phyloP scores from a whole-genome alignment of 2,888 invertebrate species.

The Netelia melanura region DNA sequence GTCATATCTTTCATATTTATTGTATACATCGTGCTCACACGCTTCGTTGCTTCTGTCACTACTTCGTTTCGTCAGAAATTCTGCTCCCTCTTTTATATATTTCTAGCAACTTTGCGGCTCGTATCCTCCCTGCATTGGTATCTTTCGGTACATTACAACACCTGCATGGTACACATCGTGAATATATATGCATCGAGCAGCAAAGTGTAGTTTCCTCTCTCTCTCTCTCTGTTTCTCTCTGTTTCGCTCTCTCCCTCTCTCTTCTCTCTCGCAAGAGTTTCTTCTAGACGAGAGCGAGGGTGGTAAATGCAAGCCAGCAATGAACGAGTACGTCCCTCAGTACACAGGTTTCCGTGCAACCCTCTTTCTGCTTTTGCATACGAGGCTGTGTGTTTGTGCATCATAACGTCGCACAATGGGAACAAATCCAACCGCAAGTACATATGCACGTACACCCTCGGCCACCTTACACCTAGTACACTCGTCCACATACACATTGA shows the following conservation, averaged over 20 bases:
- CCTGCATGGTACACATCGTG: neutral
- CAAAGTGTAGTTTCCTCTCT: conserved; percentile 2
- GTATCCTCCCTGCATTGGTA: conserved; percentile 4
- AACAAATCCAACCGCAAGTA: conserved; percentile 39
- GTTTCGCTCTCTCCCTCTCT: conserved; percentile 40
- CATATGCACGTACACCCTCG: neutral
- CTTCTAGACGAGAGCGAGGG: conserved; percentile 31
- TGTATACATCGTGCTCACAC: neutral
- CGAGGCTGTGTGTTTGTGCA: conserved; percentile 27
- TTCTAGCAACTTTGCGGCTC: neutral
- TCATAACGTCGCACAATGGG: conserved; percentile 42
- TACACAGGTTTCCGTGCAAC: conserved; percentile 3
- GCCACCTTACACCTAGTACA: neutral
- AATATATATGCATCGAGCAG: neutral
- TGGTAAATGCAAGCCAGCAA: conserved; percentile 12
- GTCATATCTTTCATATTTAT: neutral
- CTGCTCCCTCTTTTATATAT: neutral
- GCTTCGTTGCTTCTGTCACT: neutral
- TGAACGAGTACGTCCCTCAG: neutral
- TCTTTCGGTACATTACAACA: conserved; percentile 1
- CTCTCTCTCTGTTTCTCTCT: neutral
- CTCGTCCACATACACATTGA: neutral
- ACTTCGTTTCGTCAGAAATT: neutral
- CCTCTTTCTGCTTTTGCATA: neutral
- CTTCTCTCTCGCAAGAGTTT: conserved; percentile 36